Conservation (phyloP, 2,797 vertebrate genomes). For the Hoplostethus atlanticus region DNA sequence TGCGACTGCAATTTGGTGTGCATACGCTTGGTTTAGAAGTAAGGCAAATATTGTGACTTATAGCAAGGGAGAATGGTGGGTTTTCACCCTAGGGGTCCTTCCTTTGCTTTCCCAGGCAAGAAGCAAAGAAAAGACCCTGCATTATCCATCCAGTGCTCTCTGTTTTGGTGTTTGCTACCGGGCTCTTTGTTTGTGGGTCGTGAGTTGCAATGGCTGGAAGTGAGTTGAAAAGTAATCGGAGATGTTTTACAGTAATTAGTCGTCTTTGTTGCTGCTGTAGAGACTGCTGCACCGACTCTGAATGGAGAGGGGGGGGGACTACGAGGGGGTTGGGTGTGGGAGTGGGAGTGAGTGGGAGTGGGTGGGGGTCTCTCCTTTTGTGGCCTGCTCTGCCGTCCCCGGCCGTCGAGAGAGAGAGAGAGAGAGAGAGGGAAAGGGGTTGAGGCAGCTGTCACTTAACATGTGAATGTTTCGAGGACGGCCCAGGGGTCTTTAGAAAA, state of each 20-base stretch:
- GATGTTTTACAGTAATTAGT: constrained; percentile 89
- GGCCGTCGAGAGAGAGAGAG: constrained; percentile 62
- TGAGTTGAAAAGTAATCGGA: constrained; percentile 83
- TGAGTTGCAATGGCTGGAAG: constrained; percentile 66
- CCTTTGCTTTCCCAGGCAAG: constrained; percentile 60
- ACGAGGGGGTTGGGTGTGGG: constrained; percentile 68
- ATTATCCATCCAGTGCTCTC: constrained; percentile 52
- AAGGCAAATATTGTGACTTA: constrained; percentile 68
- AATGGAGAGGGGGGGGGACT: constrained; percentile 69
- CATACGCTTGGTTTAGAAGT: constrained; percentile 20
- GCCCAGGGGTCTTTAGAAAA: constrained; percentile 84
- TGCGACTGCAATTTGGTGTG: constrained; percentile 33
- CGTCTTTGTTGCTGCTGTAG: constrained; percentile 79
- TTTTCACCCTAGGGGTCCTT: constrained; percentile 60
- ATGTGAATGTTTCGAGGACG: constrained; percentile 87
- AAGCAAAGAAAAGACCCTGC: constrained; percentile 49
- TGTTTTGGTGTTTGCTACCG: constrained; percentile 49
- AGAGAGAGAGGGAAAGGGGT: constrained; percentile 59
- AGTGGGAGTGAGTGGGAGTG: constrained; percentile 74
- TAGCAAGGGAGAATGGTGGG: constrained; percentile 53
- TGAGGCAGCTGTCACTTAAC: constrained; percentile 90
- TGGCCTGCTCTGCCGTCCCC: constrained; percentile 77
- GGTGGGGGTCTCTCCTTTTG: constrained; percentile 84
- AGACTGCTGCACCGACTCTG: constrained; percentile 76
- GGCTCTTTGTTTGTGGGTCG: constrained; percentile 67